Evolutionary conservation across 2,797 vertebrate genomes (phyloP).

Genomic region (Carduelis carduelis): DNA sequence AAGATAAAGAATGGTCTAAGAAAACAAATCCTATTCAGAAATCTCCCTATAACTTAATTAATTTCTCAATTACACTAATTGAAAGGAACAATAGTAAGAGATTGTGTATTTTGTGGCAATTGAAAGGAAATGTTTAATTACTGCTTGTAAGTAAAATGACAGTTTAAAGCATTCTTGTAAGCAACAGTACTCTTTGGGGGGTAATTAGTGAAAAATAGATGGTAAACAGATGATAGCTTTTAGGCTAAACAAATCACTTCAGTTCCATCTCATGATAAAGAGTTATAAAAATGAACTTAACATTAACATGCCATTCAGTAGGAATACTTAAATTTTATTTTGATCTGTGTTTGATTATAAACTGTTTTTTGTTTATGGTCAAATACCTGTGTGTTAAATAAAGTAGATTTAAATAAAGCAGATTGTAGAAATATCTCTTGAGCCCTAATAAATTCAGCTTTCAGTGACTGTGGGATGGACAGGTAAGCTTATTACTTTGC

Average conservation of each 20-base stretch:
- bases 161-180: conserved; percentile 29
- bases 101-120: conserved; percentile 9
- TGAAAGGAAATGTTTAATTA: conserved; percentile 57
- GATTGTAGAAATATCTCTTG: neutral
- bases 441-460: neutral
- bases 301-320: neutral
- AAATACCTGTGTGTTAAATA: neutral
- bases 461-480: neutral
- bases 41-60: conserved; percentile 40
- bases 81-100: conserved; percentile 39
- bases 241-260: conserved; percentile 22
- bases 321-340: neutral
- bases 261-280: neutral
- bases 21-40: conserved; percentile 19
- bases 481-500: neutral
- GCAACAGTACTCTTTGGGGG: conserved; percentile 2
- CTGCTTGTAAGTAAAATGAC: conserved; percentile 26
- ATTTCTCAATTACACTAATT: conserved; percentile 46
- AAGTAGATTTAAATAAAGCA: neutral
- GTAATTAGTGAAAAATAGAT: conserved; percentile 43
- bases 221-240: conserved; percentile 5
- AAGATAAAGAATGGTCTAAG: neutral
- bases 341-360: neutral
- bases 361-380: neutral
- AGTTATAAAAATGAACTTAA: neutral